These are phyloP conservation scores for Denticeps clupeoides DNA, from an alignment of 2,797 vertebrate species.

Conservation along the genomic window DNA sequence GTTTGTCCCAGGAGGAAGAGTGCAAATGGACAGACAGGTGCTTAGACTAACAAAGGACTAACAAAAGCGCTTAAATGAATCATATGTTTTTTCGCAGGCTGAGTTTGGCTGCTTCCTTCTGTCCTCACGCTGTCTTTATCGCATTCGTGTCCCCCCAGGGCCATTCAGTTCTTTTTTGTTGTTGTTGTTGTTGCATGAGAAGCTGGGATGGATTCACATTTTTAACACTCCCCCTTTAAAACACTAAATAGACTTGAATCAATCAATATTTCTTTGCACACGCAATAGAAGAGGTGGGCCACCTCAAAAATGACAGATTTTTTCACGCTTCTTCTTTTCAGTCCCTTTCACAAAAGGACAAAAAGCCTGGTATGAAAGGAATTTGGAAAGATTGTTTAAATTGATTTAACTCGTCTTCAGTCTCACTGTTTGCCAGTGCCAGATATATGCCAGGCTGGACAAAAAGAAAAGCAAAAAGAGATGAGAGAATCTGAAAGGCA, in stretches of 20 bases:
- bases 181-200: not conserved
- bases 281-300: conserved; percentile 50
- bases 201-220: conserved; percentile 42
- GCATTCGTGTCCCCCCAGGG: conserved; percentile 57
- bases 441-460: conserved; percentile 54
- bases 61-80: conserved; percentile 62
- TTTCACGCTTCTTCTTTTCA: conserved; percentile 60
- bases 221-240: conserved; percentile 51
- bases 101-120: conserved; percentile 57
- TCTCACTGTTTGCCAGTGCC: conserved; percentile 62
- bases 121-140: conserved; percentile 57
- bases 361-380: conserved; percentile 64
- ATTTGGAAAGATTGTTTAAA: conserved; percentile 68
- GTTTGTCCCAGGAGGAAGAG: too few species aligned
- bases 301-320: conserved; percentile 51
- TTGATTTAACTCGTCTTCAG: conserved; percentile 66
- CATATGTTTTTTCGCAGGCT: conserved; percentile 59
- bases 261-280: conserved; percentile 62
- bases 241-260: conserved; percentile 62
- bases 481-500: too few species aligned
- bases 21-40: conserved; percentile 1
- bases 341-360: conserved; percentile 60
- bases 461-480: conserved; percentile 11
- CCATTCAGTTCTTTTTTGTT: conserved; percentile 45
- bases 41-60: conserved; percentile 22